phyloP scores from a whole-genome alignment of 1,140 invertebrate genomes.

The Neodiprion lecontei region DNA sequence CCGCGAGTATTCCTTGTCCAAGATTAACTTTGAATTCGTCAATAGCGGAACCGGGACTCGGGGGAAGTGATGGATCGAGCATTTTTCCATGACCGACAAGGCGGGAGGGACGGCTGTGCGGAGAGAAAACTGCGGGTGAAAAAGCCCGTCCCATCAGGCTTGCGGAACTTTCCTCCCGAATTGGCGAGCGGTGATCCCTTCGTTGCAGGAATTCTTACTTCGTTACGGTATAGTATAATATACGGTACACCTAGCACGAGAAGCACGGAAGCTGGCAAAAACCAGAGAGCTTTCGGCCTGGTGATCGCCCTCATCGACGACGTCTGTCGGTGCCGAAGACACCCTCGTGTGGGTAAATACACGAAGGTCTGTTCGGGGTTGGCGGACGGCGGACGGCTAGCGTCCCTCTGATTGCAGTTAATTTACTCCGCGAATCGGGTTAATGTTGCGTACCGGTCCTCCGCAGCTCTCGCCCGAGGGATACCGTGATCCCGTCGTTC shows the following conservation, averaged over 20 bases:
- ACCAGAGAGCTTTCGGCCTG: too few relatives aligned
- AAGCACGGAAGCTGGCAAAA: too few relatives aligned
- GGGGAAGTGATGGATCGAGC: slow-evolving; percentile 29
- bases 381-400: slow-evolving; percentile 39
- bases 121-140: too few relatives aligned
- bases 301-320: too few relatives aligned
- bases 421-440: slow-evolving; percentile 59
- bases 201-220: too few relatives aligned
- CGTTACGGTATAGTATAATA: too few relatives aligned
- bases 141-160: too few relatives aligned
- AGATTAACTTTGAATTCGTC: slow-evolving; percentile 49
- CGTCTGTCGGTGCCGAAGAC: too few relatives aligned
- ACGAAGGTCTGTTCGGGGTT: neutral
- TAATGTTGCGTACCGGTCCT: slow-evolving; percentile 56
- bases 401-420: slow-evolving; percentile 59
- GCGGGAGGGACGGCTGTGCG: neutral
- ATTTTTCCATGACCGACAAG: slow-evolving; percentile 35
- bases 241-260: too few relatives aligned
- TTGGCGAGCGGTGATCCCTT: too few relatives aligned
- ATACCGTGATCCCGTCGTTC: slow-evolving; percentile 3
- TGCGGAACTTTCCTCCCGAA: too few relatives aligned
- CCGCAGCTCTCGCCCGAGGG: slow-evolving; percentile 16
- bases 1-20: slow-evolving; percentile 32
- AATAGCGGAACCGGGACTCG: slow-evolving; percentile 6
- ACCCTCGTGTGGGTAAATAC: neutral